Percentiles rank a stretch among this genome's conserved stretches.
Conservation (phyloP, 53 echinoderm and acorn worm species). For the Stichopus horrens region DNA sequence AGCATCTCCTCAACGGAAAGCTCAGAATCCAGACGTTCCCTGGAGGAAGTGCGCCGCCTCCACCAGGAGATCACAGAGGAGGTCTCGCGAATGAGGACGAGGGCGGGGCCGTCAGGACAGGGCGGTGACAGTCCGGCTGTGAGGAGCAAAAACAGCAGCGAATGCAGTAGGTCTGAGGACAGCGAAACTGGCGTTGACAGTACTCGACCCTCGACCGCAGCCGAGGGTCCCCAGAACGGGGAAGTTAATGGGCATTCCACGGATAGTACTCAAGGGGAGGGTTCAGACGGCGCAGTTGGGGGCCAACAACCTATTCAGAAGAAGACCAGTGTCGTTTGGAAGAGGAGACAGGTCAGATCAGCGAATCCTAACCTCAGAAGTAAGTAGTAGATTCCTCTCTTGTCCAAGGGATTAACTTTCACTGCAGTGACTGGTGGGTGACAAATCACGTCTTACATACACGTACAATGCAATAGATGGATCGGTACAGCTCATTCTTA, state of each 20-base stretch:
- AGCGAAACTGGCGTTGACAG: neutral
- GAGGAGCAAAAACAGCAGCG: neutral
- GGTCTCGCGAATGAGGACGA: conserved; percentile 65
- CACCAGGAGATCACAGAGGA: conserved; percentile 81
- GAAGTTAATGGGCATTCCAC: conserved; percentile 27
- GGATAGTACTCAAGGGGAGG: conserved; percentile 17
- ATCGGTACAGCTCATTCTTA: no score
- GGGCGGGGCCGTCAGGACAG: conserved; percentile 33
- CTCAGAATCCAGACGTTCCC: conserved; percentile 18
- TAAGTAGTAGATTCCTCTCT: conserved; percentile 7
- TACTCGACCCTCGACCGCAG: neutral
- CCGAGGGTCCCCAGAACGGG: neutral
- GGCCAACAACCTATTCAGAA: conserved; percentile 20
- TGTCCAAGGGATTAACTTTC: no score
- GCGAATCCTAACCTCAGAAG: conserved; percentile 69
- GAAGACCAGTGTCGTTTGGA: conserved; percentile 61
- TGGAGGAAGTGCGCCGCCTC: conserved; percentile 51
- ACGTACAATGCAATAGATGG: no score
- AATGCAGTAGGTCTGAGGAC: neutral
- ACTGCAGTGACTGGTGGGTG: no score
- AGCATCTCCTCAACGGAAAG: conserved; percentile 20
- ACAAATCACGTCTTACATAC: no score
- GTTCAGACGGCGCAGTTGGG: neutral
- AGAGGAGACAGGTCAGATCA: conserved; percentile 64
- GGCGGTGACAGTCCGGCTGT: neutral